phyloP scores from a whole-genome alignment of 2,888 invertebrate genomes.

The Platycheirus rosarum region DNA sequence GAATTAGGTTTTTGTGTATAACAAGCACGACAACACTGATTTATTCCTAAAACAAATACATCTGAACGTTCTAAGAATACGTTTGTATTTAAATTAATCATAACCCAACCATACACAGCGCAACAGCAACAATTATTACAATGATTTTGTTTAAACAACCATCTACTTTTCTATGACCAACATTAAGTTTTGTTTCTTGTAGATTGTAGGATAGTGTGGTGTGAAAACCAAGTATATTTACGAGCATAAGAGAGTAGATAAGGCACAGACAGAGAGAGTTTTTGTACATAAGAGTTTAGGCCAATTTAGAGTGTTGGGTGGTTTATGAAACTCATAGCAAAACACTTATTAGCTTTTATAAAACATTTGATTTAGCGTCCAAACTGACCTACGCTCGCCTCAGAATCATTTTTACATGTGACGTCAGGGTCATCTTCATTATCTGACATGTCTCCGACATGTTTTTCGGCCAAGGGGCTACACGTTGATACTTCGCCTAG shows the following conservation, averaged over 20 bases:
- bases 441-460: slow-evolving; percentile 78
- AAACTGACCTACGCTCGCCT: slow-evolving; percentile 82
- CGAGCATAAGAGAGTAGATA: slow-evolving; percentile 24
- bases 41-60: slow-evolving; percentile 32
- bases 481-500: slow-evolving; percentile 83
- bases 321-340: slow-evolving; percentile 73
- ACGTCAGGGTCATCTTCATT: slow-evolving; percentile 80
- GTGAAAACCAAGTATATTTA: slow-evolving; percentile 19
- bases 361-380: slow-evolving; percentile 57
- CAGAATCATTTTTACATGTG: slow-evolving; percentile 80
- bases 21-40: slow-evolving; percentile 71
- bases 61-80: slow-evolving; percentile 48
- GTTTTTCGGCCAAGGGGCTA: slow-evolving; percentile 82
- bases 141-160: slow-evolving; percentile 29
- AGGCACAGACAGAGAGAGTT: slow-evolving; percentile 39
- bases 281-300: slow-evolving; percentile 25
- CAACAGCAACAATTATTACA: slow-evolving; percentile 35
- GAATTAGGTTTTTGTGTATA: slow-evolving; percentile 48
- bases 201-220: slow-evolving; percentile 27
- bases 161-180: slow-evolving; percentile 62
- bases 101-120: slow-evolving; percentile 72
- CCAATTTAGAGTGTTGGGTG: slow-evolving; percentile 72
- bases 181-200: slow-evolving; percentile 14
- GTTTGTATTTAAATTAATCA: slow-evolving; percentile 41
- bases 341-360: slow-evolving; percentile 67